Base-by-base conservation (phyloP, 1,140 invertebrate species). In the Bombus affinis region DNA sequence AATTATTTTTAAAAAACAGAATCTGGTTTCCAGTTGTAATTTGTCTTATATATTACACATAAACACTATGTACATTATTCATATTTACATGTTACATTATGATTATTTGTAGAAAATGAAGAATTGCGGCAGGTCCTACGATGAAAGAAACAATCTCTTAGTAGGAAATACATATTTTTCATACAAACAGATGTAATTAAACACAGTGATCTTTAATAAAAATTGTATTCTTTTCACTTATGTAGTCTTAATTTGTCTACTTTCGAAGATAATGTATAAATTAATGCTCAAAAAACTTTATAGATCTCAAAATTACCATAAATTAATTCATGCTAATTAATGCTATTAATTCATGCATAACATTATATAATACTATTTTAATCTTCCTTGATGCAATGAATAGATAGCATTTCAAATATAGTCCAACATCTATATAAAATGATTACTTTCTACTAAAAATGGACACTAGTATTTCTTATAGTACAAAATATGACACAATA, bases 111-210 rank as follows among this genome's bases (percentile, higher is more conserved):
- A 85, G 78, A 85, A 81, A 85, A 85, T 22, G 83, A 85, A 85
- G 78, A 85, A 73, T 74, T 81, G 78, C 78, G 71, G 83, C 83
- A 84, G 76, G 68, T 80, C 70, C 83, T 84, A 68, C 83, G 83
- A 78, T 62, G 83, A 84, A 79, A 73, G 65, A 79, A 71, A 84
- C 66, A 47, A 72, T 84, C 83, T 84, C 83, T 84, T 84, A 80
- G 83, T 84, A 84, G 68, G 66, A 84, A 84, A 72, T 84, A 84
- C 83, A 84, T 84, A 84, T 84, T 84, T 84, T 84, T 84, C 83
- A 84, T 84, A 84, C 83, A 72, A 70, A 62, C 44, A 72, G 66
- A 84, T 84, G 83, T 84, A 84, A 79, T 80, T 72, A 72, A 84
- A 84, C 62, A 84, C 83, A 72, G 37, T 37, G 76, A 80, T 84